phyloP scores from a whole-genome alignment of 1,140 invertebrate species.

The Atta texana region DNA sequence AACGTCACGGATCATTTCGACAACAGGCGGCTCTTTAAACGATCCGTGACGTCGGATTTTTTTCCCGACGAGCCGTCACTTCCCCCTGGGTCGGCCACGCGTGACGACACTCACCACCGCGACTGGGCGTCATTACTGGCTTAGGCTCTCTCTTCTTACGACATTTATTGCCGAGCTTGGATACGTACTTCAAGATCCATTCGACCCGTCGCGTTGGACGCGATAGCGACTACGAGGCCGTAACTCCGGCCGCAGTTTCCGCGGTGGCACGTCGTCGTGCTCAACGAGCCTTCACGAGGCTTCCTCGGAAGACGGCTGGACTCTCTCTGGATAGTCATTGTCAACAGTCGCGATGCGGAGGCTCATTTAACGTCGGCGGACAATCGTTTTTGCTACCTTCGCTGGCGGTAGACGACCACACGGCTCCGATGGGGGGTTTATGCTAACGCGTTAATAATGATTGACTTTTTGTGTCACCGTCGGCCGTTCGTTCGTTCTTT shows the following conservation, averaged over 20 bases:
- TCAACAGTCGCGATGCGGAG: slow-evolving; percentile 49
- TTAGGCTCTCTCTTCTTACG: slow-evolving; percentile 62
- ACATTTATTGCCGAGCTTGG: slow-evolving; percentile 67
- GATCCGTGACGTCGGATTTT: slow-evolving; percentile 55
- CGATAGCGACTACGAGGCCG: slow-evolving; percentile 61
- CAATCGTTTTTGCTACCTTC: slow-evolving; percentile 72
- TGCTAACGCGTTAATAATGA: slow-evolving; percentile 77
- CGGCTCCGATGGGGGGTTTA: slow-evolving; percentile 53
- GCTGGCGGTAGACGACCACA: background rate
- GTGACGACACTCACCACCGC: slow-evolving; percentile 62
- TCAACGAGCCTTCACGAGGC: slow-evolving; percentile 73
- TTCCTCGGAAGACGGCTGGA: slow-evolving; percentile 44
- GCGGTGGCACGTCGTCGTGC: slow-evolving; percentile 73
- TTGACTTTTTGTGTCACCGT: slow-evolving; percentile 69
- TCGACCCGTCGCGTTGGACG: slow-evolving; percentile 1
- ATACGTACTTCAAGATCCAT: slow-evolving; percentile 55
- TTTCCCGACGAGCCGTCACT: slow-evolving; percentile 16
- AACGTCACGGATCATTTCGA: slow-evolving; percentile 62
- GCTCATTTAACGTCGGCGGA: slow-evolving; percentile 59
- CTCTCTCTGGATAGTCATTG: slow-evolving; percentile 66
- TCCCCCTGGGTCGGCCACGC: slow-evolving; percentile 48
- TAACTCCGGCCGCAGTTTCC: slow-evolving; percentile 71
- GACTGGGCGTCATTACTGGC: slow-evolving; percentile 42
- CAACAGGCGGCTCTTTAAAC: slow-evolving; percentile 56
- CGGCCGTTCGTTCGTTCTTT: slow-evolving; percentile 2